Evolutionary conservation across 1,140 invertebrate genomes (phyloP).

Genomic region (Drosophila ohnishii): DNA sequence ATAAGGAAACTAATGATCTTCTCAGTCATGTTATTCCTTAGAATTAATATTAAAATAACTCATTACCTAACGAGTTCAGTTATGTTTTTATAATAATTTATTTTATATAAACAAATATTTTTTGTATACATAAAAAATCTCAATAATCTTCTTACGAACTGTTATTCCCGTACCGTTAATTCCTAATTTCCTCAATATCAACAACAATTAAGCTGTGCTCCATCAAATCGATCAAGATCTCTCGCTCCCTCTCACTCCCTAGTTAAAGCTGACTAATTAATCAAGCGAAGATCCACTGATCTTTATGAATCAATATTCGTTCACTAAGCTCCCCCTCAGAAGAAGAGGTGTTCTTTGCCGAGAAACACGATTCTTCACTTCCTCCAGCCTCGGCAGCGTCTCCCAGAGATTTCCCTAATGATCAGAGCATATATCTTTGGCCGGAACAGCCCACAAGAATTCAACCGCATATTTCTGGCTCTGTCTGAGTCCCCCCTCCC

Average conservation of each 20-base stretch:
- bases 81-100: too few relatives aligned
- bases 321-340: constrained; percentile 19
- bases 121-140: not conserved
- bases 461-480: constrained; percentile 58
- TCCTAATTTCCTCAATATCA: constrained; percentile 28
- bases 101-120: not conserved
- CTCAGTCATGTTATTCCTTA: too few relatives aligned
- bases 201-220: constrained; percentile 44
- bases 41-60: too few relatives aligned
- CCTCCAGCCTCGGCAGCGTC: constrained; percentile 11
- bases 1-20: too few relatives aligned
- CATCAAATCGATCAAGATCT: constrained; percentile 37
- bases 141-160: not conserved
- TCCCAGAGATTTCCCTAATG: constrained; percentile 24
- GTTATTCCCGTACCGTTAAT: constrained; percentile 13
- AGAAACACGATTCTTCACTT: constrained; percentile 42
- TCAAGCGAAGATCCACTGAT: constrained; percentile 45
- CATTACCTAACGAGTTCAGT: too few relatives aligned
- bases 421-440: constrained; percentile 17
- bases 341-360: constrained; percentile 17
- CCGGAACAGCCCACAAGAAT: constrained; percentile 44
- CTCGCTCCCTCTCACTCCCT: not conserved
- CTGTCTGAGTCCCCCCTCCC: constrained; percentile 19
- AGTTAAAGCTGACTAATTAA: constrained; percentile 34
- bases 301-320: constrained; percentile 44